Percentiles rank a stretch among this genome's conserved stretches.
Conservation (phyloP, 2,888 invertebrate genomes). For the Drosophila prolongata region DNA sequence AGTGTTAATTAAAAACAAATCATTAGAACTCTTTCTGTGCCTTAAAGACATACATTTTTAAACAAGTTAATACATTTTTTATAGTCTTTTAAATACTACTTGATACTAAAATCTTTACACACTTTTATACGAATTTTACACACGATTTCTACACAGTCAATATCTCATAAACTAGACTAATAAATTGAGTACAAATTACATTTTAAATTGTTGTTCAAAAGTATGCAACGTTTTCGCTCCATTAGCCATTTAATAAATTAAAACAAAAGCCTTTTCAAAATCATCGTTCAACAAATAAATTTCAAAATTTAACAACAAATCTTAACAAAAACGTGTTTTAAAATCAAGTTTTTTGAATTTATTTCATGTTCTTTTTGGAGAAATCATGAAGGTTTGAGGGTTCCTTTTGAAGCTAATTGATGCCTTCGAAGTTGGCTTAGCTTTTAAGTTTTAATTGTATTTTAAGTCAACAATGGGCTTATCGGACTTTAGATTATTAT, state of each 20-base stretch:
- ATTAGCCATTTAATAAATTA: not conserved
- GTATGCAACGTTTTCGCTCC: not conserved
- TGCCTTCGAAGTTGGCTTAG: not conserved
- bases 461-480: conserved; percentile 2
- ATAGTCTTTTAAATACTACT: too few species aligned
- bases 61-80: not conserved
- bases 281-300: not conserved
- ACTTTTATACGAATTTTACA: not conserved
- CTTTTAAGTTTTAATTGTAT: not conserved
- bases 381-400: too few species aligned
- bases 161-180: not conserved
- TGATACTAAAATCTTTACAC: not conserved
- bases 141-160: not conserved
- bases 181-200: not conserved
- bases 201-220: not conserved
- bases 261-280: not conserved
- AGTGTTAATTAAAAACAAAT: conserved; percentile 12
- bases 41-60: not conserved
- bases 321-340: not conserved
- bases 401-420: too few species aligned
- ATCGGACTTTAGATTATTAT: conserved; percentile 4
- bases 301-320: not conserved
- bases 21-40: not conserved
- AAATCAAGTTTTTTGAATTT: not conserved
- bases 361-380: too few species aligned